Evolutionary conservation across 2,888 invertebrate species (phyloP).

Genomic region (Palloptera scutellata): DNA sequence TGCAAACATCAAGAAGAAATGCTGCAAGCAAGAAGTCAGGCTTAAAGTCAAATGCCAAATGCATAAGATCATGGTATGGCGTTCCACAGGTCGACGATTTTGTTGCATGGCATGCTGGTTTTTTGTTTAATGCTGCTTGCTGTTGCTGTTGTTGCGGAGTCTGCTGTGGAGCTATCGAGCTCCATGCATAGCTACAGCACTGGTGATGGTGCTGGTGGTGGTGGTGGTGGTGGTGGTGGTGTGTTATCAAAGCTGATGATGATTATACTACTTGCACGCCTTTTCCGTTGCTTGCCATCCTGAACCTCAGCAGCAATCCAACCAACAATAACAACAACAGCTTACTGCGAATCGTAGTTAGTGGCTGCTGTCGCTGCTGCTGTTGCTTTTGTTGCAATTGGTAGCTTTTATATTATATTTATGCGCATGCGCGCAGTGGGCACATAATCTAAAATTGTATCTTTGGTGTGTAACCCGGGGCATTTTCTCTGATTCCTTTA

Average conservation of each 20-base stretch:
- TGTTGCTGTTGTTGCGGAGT: not conserved
- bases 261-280: constrained; percentile 58
- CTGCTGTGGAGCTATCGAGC: not conserved
- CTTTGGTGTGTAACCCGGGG: constrained; percentile 61
- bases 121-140: not conserved
- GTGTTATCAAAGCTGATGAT: constrained; percentile 61
- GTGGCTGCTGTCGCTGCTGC: constrained; percentile 35
- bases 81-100: constrained; percentile 17
- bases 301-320: too few relatives aligned
- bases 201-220: constrained; percentile 29
- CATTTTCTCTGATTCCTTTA: constrained; percentile 42
- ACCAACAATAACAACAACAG: not conserved
- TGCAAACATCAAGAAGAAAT: constrained; percentile 15
- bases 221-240: constrained; percentile 43
- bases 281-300: constrained; percentile 33
- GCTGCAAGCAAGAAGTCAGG: constrained; percentile 36
- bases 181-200: not conserved
- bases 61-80: constrained; percentile 22
- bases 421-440: constrained; percentile 59
- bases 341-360: constrained; percentile 28
- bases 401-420: constrained; percentile 52
- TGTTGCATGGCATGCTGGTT: constrained; percentile 6
- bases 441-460: constrained; percentile 62
- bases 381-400: constrained; percentile 41
- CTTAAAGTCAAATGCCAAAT: constrained; percentile 41